A percentile compares a stretch with the other conserved stretches of the same genome.
These are phyloP conservation scores for Lepidurus apus DNA, from an alignment of 1,140 invertebrate genomes.

Conservation along the genomic window DNA sequence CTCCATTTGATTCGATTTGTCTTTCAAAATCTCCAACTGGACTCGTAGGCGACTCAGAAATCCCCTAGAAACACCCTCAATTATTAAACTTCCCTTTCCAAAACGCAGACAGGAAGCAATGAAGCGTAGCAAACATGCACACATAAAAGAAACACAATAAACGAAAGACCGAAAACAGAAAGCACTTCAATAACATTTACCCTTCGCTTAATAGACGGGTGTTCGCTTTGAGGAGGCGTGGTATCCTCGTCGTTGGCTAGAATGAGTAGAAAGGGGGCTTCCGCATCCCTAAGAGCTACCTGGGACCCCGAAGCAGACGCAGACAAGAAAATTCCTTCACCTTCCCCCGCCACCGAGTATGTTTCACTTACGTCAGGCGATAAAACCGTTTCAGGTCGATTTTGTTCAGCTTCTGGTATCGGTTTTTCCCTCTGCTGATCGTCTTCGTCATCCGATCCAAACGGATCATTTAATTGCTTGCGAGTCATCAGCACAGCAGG, in stretches of 20 bases:
- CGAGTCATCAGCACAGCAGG: slow-evolving; percentile 66
- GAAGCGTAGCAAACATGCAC: background rate
- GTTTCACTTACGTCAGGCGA: slow-evolving; percentile 4
- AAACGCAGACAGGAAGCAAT: too few species aligned
- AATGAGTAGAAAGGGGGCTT: slow-evolving; percentile 31
- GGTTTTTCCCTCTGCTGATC: background rate
- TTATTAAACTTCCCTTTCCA: too few species aligned
- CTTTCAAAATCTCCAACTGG: background rate
- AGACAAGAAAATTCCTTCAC: slow-evolving; percentile 15
- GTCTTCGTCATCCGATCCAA: slow-evolving; percentile 85
- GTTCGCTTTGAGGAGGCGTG: background rate
- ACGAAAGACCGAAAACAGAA: background rate
- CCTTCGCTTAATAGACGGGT: background rate
- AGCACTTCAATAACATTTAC: background rate
- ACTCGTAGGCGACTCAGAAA: background rate
- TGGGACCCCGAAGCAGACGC: slow-evolving; percentile 24
- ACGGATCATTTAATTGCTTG: slow-evolving; percentile 79
- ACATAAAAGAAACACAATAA: background rate
- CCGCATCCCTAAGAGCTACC: slow-evolving; percentile 23
- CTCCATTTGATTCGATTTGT: slow-evolving; percentile 37
- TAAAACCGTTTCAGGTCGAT: background rate
- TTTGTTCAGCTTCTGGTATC: background rate
- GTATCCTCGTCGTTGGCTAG: background rate
- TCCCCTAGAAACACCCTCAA: background rate
- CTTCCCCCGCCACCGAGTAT: background rate